Evolutionary conservation across 2,113 vertebrate species (phyloP), one percentile per base, ranked within the genome.

Genomic region (Microtus richardsoni): DNA sequence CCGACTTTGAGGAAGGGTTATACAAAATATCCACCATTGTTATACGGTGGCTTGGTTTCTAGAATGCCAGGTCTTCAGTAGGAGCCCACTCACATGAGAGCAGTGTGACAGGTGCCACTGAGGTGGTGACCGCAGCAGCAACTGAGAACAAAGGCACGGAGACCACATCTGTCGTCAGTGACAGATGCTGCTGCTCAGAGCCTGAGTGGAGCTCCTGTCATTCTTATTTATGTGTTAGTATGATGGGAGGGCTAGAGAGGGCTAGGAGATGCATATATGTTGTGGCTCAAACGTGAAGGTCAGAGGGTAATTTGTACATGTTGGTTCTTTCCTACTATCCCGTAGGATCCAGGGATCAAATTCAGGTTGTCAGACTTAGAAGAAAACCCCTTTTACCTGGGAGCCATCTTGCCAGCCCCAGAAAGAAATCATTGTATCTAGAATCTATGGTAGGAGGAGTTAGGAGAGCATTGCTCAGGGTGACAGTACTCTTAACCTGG

Each of bases 391-490:
- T 17, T 41, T 28, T 41, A 62, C 80, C 82, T 44, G 26, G 4
- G 39, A 84, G 4, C 26, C 60, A 84, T 66, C 28, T 44, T 44
- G 39, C 26, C 9, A 3, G 26, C 16, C 28, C 24, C 47, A 75
- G 71, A 58, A 49, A 54, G 33, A 33, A 68, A 87, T 52, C 13
- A 5, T 28, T 36, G 66, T 10, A 22, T 44, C 49, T 21, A 77
- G 77, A 85, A 60, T 44, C 41, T 39, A 44, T 5, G 0, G 0
- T 16, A 19, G 52, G 13, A 14, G 3, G 21, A 2, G 22, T 5
- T 0, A 2, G 22, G 13, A 21, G 14, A 16, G 17, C 7, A 41
- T 1, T 14, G 10, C 49, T 52, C 7, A 49, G 12, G 9, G 24
- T 87, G 80, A 41, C 0, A 14, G 6, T 62, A 17, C 10, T 82